Conservation (phyloP, 2,888 invertebrate genomes). For the Orchesellides sinensis region DNA sequence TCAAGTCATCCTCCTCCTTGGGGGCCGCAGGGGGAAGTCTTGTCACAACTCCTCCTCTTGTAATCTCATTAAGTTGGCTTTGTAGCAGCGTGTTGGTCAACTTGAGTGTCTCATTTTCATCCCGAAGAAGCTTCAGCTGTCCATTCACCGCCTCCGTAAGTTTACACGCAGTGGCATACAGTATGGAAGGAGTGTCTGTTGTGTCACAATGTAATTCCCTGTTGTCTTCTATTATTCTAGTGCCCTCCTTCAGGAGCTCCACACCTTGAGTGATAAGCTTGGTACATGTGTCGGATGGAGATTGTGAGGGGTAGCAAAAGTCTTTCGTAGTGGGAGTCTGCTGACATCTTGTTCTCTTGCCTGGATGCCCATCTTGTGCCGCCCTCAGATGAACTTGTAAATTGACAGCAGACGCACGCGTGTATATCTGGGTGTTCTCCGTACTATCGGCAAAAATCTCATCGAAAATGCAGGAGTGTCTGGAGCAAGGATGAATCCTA, state of each 20-base stretch:
- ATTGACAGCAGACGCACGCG: conserved; percentile 3
- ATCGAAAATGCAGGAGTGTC: not conserved
- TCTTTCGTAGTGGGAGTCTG: not conserved
- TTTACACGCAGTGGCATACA: conserved; percentile 1
- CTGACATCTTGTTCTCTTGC: not conserved
- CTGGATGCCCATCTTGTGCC: not conserved
- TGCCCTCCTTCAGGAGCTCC: conserved; percentile 1
- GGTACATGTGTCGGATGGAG: not conserved
- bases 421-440: not conserved
- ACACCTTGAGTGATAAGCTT: conserved; percentile 2
- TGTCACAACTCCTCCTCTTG: not conserved
- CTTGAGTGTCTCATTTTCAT: conserved; percentile 29
- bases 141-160: conserved; percentile 1
- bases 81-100: not conserved
- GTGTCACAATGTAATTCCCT: not conserved
- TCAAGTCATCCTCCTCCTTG: not conserved
- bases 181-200: not conserved
- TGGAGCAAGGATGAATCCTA: no score
- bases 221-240: not conserved
- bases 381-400: not conserved
- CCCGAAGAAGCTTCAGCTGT: not conserved
- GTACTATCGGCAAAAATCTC: not conserved
- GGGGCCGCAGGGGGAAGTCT: not conserved
- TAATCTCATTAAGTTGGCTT: not conserved
- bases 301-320: not conserved